Evolutionary conservation across 2,888 invertebrate species (phyloP), one percentile per base, ranked within the genome.

Genomic region (Drosophila rellima): DNA sequence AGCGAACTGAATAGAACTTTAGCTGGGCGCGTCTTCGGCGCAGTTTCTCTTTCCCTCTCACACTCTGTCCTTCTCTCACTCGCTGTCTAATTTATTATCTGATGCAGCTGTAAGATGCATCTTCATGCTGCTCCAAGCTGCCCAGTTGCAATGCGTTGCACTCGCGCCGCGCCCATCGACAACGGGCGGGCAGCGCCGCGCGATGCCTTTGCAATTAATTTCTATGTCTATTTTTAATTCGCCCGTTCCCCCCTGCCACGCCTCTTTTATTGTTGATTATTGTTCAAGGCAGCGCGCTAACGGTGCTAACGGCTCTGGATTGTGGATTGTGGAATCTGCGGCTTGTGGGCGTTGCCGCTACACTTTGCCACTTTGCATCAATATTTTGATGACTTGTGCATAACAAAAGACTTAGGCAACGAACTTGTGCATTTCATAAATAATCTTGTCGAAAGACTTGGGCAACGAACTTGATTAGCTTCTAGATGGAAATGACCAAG

Each of bases 191-290:
- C 37, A 35, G 35, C 59, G 48, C 17, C 59, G 48, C 17, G 31
- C 48, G 64, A 71, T 71, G 78, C 68, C 73, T 69, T 59, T 61
- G 80, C 86, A 85, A 82, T 83, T 82, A 85, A 83, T 83, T 78
- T 80, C 78, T 76, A 76, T 83, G 74, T 80, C 83, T 85, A 76
- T 82, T 80, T 76, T 80, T 78, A 82, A 82, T 74, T 69, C 78
- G 68, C 72, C 64, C 55, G n/a, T n/a, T 7, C 23, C 23, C 5
- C 15, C 18, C 8, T 17, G 47, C 31, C 33, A 33, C 31, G 48
- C 48, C 48, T 18, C 31, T 20, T 33, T 33, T 33, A 33, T 13
- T 35, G 6, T 78, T 78, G 73, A 75, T 75, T 80, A 75, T 78
- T 83, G 78, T 63, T 54, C 50, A 23, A 26, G 42, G 33, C 60